Base-by-base conservation (phyloP, 1,140 invertebrate genomes). In the Potamilus streckersoni region DNA sequence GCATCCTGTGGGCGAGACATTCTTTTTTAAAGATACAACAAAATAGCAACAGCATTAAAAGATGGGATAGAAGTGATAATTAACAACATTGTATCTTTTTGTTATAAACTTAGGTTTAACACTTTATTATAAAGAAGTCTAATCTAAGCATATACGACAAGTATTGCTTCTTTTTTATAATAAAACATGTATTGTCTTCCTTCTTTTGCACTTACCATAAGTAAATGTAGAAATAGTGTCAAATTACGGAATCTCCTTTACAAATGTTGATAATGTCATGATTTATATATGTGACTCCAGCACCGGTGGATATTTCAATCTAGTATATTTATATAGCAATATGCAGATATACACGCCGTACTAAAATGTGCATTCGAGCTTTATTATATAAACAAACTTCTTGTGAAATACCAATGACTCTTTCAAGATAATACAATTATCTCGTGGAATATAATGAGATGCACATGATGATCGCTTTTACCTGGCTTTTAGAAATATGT, bases 1-100 rank as follows among this genome's bases (percentile, higher is more conserved):
- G 97, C 97, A 87, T 96, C 91, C 94, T 95, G 79, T 55, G 87
- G 31, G 86, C 76, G 67, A 82, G 27, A 73, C 64, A 1, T 60
- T 59, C 14, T 59, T n/a, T 59, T n/a, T 23, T 27, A 60, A 15
- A 27, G 3, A 27, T n/a, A 49, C 23, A 16, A 5, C 5, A 71
- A 19, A 56, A 19, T 19, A 38, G 3, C 31, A 23, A 23, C 8
- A 23, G 59, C 13, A 16, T 20, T 1, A 62, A 55, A 27, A 38
- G 31, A 17, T 71, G 6, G 12, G 61, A 15, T 19, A 60, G 15
- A 20, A 49, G 63, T 62, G 27, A 20, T 62, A 38, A 19, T 31
- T 23, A 19, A 14, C 15, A 20, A 6, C 16, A 20, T 16, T 66
- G 23, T 15, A 16, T 20, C 14, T 11, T 8, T 49, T 19, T 15